Base-by-base conservation (phyloP, 2,113 vertebrate genomes). In the Leucoraja erinaceus region DNA sequence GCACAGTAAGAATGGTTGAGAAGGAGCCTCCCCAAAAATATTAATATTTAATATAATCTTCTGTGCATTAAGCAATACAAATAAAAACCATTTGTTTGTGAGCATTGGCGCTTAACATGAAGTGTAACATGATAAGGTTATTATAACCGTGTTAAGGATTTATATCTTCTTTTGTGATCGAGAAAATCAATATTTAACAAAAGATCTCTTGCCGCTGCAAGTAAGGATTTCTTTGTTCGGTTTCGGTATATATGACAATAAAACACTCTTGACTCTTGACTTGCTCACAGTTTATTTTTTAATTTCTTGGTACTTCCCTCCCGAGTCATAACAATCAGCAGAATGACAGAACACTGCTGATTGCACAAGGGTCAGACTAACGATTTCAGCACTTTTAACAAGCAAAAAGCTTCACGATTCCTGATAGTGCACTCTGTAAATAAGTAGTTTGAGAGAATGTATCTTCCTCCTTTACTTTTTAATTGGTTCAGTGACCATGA, bases 311-410 rank as follows among this genome's bases (percentile, higher is more conserved):
- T 66, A 63, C 56, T 88, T 88, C 83, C 83, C 28, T 88, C 59
- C 59, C 59, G 28, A 88, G 83, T 63, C 83, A 66, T 88, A 88
- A 63, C 28, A 88, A 31, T 88, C 83, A 63, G 59, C 83, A 66
- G 59, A 31, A 88, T 88, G 83, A 88, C 83, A 88, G 63, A 88
- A 88, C 63, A 28, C n/a, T 88, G 83, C 83, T 88, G 83, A 88
- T 88, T 88, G 83, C 83, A 88, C 83, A 88, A 88, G 59, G 59
- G 12, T 88, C 83, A 63, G 61, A 86, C 83, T 31, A 86, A 63
- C 63, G 83, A 59, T 86, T 63, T 86, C 83, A 88, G 83, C 83
- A 88, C 28, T 88, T 66, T 77, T 88, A 31, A 63, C 1, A 63
- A 66, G 83, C 83, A 31, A 88, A 47, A 72, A 88, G 59, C 83